phyloP scores from a whole-genome alignment of 2,797 vertebrate genomes.

The Labeo calbasu region DNA sequence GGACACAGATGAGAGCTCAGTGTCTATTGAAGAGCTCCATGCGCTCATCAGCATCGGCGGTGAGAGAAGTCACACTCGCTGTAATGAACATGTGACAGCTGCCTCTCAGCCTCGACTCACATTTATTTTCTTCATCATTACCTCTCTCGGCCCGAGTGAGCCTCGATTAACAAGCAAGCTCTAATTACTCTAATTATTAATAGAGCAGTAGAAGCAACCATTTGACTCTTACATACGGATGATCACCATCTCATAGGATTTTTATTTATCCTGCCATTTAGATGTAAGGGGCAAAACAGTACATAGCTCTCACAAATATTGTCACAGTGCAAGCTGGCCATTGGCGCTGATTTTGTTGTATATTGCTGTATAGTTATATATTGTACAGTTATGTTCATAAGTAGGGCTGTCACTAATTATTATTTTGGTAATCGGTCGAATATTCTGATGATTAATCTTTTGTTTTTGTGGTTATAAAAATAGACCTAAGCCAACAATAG shows the following conservation, averaged over 20 bases:
- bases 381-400: not conserved
- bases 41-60: conserved; percentile 49
- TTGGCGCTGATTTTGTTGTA: not conserved
- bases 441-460: no score
- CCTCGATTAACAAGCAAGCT: conserved; percentile 59
- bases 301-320: conserved; percentile 51
- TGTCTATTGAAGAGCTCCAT: conserved; percentile 58
- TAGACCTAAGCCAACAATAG: no score
- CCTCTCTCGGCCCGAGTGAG: conserved; percentile 54
- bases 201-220: conserved; percentile 58
- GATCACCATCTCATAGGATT: conserved; percentile 32
- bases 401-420: no score
- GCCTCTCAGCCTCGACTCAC: conserved; percentile 68
- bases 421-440: no score
- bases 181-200: conserved; percentile 61
- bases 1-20: conserved; percentile 65
- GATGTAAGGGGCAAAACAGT: conserved; percentile 43
- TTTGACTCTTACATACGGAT: conserved; percentile 58
- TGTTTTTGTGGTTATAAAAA: no score
- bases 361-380: not conserved
- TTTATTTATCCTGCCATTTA: conserved; percentile 57
- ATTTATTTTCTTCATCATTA: conserved; percentile 66
- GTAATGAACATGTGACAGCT: conserved; percentile 70
- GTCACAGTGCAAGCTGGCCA: conserved; percentile 18
- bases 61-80: conserved; percentile 49